Base-by-base conservation (phyloP, 2,113 vertebrate genomes). In the Hemibagrus wyckioides region DNA sequence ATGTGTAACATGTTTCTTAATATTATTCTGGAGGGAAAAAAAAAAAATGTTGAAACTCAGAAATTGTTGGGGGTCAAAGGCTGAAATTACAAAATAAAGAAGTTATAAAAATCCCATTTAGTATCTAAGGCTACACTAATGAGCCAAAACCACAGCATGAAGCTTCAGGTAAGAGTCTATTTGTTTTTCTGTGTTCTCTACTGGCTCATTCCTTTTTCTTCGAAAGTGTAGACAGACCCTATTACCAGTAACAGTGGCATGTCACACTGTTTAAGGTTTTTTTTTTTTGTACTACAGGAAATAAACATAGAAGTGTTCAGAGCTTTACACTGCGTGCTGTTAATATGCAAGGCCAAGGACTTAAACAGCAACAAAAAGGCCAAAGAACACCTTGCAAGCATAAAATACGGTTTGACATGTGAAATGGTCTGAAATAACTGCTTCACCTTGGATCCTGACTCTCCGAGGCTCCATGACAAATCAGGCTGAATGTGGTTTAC, bases 371-470 rank as follows among this genome's bases (percentile, higher is more conserved):
- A 56, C 25, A 85, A 39, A n/a, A 63, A 50, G 56, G 28, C 48
- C 36, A 79, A 79, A 61, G 11, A 57, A 63, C 15, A 28, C 69
- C 23, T n/a, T n/a, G 30, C 44, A 81, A 33, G 52, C 85, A 59
- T 44, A 59, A 73, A 82, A 73, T 33, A 80, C 21, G 4, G 56
- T 85, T 25, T 69, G 59, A 50, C n/a, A 79, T 17, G 36, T 10
- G 36, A 86, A 80, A 67, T 28, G 44, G 59, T 9, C 28, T 52
- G 84, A 86, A 80, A 85, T 59, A 85, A 86, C 48, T 61, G 85
- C 79, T 59, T 82, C 79, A 86, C 85, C 52, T 73, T 73, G 63
- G 39, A 86, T 82, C 50, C 79, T 73, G 63, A 82, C n/a, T 48
- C 63, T 86, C 75, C 59, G 79, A 81, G 50, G 17, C 79, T 33